Evolutionary conservation across 1,140 invertebrate species (phyloP), one percentile per base, ranked within the genome.

Genomic region (Anoplolepis gracilipes): DNA sequence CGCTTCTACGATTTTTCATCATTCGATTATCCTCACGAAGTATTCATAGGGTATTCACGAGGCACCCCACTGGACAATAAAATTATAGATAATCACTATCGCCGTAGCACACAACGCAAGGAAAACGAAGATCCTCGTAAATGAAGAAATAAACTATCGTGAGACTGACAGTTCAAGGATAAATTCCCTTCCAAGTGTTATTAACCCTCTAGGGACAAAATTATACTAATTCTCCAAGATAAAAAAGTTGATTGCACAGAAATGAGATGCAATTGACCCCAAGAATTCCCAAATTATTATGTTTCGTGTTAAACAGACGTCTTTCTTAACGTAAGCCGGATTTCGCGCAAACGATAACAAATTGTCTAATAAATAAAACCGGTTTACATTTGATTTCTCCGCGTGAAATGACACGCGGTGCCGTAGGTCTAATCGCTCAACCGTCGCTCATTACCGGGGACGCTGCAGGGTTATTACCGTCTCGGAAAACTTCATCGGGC

Each of bases 61-160:
- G 28, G 30, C 65, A 46, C 53, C n/a, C 53, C 28, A 13, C 19
- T 39, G 78, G 36, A 73, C 78, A 82, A 82, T 39, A 69, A 53
- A 82, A 82, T 82, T 82, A 73, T 42, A 57, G 67, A 59, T 82
- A 82, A 82, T 82, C 78, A 25, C 65, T 46, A 81, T 72, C 53
- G 67, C 65, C 53, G 67, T 36, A 59, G 28, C 33, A 30, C 42
- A n/a, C 49, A 13, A 30, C 75, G 77, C 16, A 55, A 59, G 67
- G 36, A 36, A 46, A 73, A 33, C 53, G 25, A 82, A 59, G 67
- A 59, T 39, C n/a, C 36, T 30, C 78, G 53, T 46, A 39, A 55
- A 78, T 67, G 76, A 72, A 82, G 78, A 72, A 81, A 81, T 28
- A 57, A 81, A 42, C 53, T 59, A 73, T 10, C 67, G n/a, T 61